Percentiles rank a stretch among this genome's conserved stretches.
Evolutionary conservation across 2,888 invertebrate genomes (phyloP).

Genomic region (Urechis unicinctus): DNA sequence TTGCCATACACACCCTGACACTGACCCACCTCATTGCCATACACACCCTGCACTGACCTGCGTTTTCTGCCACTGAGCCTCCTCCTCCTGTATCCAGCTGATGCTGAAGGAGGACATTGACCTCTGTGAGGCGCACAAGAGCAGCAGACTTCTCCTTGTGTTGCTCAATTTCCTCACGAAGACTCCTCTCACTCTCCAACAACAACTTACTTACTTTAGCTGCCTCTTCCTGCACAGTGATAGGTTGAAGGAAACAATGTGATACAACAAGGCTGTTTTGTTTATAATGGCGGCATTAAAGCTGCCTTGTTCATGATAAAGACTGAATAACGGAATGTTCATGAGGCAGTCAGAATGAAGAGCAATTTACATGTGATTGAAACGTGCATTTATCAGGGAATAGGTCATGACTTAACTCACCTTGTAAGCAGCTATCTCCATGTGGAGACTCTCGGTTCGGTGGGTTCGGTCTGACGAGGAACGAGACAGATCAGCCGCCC

Average conservation of each 20-base stretch:
- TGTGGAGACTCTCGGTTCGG: neutral
- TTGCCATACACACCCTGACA: no score
- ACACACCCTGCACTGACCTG: no score
- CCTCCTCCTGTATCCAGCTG: no score
- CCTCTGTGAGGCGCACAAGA: neutral
- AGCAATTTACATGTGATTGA: neutral
- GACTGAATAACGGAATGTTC: no score
- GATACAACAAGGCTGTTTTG: no score
- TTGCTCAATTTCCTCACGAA: neutral
- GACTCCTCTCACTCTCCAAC: neutral
- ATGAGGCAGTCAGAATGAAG: no score
- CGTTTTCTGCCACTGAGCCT: no score
- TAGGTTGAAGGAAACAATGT: no score
- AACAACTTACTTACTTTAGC: neutral
- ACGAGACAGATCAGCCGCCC: neutral
- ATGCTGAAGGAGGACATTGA: neutral
- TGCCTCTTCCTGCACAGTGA: neutral
- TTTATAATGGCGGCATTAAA: no score
- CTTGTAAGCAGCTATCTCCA: neutral
- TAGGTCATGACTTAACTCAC: neutral
- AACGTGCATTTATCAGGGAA: neutral
- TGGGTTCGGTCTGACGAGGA: neutral
- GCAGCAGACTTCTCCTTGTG: neutral
- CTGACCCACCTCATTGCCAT: no score
- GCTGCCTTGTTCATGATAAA: no score